A percentile compares a stretch with the other conserved stretches of the same genome.
Conservation (phyloP, 2,888 invertebrate species). For the Ceraclea dissimilis region DNA sequence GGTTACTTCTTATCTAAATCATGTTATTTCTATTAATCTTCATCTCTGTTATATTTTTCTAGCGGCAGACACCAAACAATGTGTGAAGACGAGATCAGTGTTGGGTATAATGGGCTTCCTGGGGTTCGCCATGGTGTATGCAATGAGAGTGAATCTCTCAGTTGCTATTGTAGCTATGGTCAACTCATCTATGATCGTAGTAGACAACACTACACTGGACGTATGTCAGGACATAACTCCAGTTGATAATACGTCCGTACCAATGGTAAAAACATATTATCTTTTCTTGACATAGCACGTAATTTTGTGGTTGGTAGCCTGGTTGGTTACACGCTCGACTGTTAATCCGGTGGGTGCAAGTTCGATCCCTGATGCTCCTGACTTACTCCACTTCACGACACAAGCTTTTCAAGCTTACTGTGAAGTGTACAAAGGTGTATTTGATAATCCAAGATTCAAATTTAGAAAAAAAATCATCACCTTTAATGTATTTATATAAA, state of each 20-base stretch:
- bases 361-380: too few species aligned
- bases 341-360: too few species aligned
- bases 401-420: too few species aligned
- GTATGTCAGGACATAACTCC: constrained; percentile 47
- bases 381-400: too few species aligned
- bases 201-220: constrained; percentile 50
- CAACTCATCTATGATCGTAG: constrained; percentile 58
- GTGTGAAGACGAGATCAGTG: constrained; percentile 65
- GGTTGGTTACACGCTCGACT: too few species aligned
- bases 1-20: too few species aligned
- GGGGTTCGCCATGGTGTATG: constrained; percentile 85
- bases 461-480: too few species aligned
- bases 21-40: background rate
- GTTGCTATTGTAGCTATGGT: constrained; percentile 92
- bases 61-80: constrained; percentile 56
- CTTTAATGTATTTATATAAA: too few species aligned
- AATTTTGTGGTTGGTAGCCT: too few species aligned
- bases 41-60: background rate
- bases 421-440: too few species aligned
- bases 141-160: constrained; percentile 87
- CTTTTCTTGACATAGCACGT: background rate
- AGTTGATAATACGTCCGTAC: constrained; percentile 39
- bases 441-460: too few species aligned
- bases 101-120: constrained; percentile 81
- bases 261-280: constrained; percentile 32